Evolutionary conservation across 2,797 vertebrate genomes (phyloP), one percentile per base, ranked within the genome.

Genomic region (Acanthurus lineatus): DNA sequence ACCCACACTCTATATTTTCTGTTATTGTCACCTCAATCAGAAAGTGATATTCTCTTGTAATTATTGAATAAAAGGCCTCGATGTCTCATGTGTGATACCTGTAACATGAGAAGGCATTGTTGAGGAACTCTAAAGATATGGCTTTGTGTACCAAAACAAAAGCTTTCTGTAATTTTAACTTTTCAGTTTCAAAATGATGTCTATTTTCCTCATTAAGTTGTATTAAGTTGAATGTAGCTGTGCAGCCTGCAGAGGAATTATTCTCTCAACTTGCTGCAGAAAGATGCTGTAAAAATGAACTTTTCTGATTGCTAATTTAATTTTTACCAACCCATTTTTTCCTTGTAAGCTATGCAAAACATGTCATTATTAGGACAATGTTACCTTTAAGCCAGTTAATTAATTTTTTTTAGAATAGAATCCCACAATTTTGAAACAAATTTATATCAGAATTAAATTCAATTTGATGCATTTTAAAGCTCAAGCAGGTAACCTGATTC

Each of bases 1-100:
- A 89, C 88, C 87, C 86, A 86, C 88, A 89, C 91, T 69, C 83
- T 89, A 90, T 90, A 93, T 91, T 93, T 92, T 89, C 90, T 90
- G 87, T 92, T 93, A 89, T 91, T 89, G 89, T 93, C 88, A 89
- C 92, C 90, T 92, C 91, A 92, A 87, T 92, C 91, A 91, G 76
- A 90, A 91, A 88, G 86, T 51, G 84, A 85, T 85, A 86, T 93
- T 92, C 79, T 91, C 64, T 69, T 47, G 76, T 88, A 90, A 93
- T 93, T 89, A 88, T 85, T 71, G 61, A 86, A 91, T 89, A 82
- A 90, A 90, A 88, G 67, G 75, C 47, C 67, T 42, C 84, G 78
- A 81, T 76, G 70, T 40, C 38, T 40, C 38, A 40, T 25, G 25
- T 88, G 79, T 70, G 48, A 75, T 81, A 85, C 84, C 86, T 90